phyloP scores from a whole-genome alignment of 2,888 invertebrate genomes.

The Drosophila affinis region DNA sequence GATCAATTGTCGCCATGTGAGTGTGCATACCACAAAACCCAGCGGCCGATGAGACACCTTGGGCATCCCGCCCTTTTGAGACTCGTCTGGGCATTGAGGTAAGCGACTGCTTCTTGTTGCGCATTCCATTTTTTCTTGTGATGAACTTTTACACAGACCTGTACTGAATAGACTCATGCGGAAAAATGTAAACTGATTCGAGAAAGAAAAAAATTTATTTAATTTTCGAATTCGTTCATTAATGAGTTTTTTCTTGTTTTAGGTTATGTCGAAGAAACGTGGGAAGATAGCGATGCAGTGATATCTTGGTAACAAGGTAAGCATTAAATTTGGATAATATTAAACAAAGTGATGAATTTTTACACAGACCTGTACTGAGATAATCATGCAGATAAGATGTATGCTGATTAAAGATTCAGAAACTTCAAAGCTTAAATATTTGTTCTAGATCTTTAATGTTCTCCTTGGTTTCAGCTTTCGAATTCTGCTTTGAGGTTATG shows the following conservation, averaged over 20 bases:
- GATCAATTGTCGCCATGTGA: not conserved
- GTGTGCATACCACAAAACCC: slow-evolving; percentile 1
- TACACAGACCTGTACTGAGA: slow-evolving; percentile 71
- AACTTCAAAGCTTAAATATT: not conserved
- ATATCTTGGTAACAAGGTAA: not conserved
- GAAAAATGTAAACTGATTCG: slow-evolving; percentile 8
- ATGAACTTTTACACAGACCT: slow-evolving; percentile 33
- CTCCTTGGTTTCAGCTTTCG: not conserved
- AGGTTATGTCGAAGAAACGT: slow-evolving; percentile 2
- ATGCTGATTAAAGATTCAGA: slow-evolving; percentile 44
- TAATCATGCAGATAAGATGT: slow-evolving; percentile 57
- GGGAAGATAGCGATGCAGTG: not conserved
- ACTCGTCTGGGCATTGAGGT: slow-evolving; percentile 12
- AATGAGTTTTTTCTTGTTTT: not conserved
- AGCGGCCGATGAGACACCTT: slow-evolving; percentile 2
- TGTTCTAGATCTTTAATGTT: not conserved
- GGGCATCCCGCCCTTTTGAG: not conserved
- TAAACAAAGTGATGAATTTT: slow-evolving; percentile 46
- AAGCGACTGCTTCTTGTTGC: not conserved
- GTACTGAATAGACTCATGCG: slow-evolving; percentile 19
- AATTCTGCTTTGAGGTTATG: not conserved
- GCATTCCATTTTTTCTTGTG: slow-evolving; percentile 7
- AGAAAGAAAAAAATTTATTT: not conserved
- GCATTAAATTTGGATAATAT: not conserved
- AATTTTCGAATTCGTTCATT: not conserved